Percentiles rank a stretch among this genome's conserved stretches.
Evolutionary conservation across 1,140 invertebrate species (phyloP).

Genomic region (Rhopalosiphum padi): DNA sequence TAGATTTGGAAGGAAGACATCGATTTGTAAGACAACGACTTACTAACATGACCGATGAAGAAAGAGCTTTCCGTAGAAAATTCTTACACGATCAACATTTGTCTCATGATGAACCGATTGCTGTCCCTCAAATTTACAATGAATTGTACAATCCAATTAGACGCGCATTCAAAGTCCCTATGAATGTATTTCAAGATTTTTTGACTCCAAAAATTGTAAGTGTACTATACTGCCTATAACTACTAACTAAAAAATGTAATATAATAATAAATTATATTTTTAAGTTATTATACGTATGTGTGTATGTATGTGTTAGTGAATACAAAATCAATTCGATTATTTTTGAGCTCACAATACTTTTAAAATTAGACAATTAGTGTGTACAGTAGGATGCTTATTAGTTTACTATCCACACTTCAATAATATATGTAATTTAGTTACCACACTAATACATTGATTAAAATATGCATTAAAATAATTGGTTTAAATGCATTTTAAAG

Average conservation of each 20-base stretch:
- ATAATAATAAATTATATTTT: no score
- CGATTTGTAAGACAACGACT: conserved; percentile 77
- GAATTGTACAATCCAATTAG: conserved; percentile 79
- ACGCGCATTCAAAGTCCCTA: conserved; percentile 75
- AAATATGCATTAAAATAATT: not conserved
- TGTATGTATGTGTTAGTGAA: no score
- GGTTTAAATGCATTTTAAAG: no score
- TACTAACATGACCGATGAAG: conserved; percentile 81
- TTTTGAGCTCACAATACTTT: no score
- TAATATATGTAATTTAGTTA: not conserved
- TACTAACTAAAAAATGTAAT: not conserved
- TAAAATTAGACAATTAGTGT: not conserved
- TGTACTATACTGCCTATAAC: not conserved
- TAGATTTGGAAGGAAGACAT: conserved; percentile 78
- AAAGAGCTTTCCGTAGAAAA: conserved; percentile 81
- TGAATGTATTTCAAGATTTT: conserved; percentile 69
- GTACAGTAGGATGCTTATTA: no score
- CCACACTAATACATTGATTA: not conserved
- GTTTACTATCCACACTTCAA: not conserved
- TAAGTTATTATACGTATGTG: no score
- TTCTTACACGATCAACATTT: conserved; percentile 84
- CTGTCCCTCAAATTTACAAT: conserved; percentile 72
- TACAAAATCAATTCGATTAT: no score
- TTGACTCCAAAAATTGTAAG: conserved; percentile 71
- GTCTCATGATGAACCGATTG: conserved; percentile 73